Percentiles rank a stretch among this genome's conserved stretches.
phyloP scores from a whole-genome alignment of 2,888 invertebrate genomes.

The Rapana venosa region DNA sequence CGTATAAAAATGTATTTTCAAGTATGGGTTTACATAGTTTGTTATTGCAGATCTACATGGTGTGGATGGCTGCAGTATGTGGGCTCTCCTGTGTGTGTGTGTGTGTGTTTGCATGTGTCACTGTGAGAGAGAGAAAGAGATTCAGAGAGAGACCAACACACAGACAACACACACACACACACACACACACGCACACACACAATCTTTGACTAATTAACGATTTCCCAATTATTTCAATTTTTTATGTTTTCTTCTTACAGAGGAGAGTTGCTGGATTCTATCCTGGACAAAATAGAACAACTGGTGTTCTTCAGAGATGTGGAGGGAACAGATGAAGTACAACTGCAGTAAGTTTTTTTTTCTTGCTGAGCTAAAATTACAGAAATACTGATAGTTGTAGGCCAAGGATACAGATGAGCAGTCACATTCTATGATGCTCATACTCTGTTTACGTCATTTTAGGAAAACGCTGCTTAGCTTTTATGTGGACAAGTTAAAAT shows the following conservation, averaged over 20 bases:
- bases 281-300: conserved; percentile 71
- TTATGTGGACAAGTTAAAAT: too few relatives aligned
- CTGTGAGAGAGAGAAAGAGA: not conserved
- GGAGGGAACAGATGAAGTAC: conserved; percentile 55
- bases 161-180: too few relatives aligned
- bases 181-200: not conserved
- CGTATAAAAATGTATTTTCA: not conserved
- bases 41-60: too few relatives aligned
- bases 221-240: too few relatives aligned
- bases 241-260: conserved; percentile 57
- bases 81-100: not conserved
- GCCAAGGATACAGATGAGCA: not conserved
- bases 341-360: conserved; percentile 47
- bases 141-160: not conserved
- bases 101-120: not conserved
- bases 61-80: not conserved
- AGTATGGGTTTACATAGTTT: not conserved
- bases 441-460: too few relatives aligned
- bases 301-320: conserved; percentile 73
- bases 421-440: not conserved
- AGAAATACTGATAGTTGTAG: not conserved
- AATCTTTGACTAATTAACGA: not conserved
- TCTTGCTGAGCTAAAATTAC: not conserved
- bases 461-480: too few relatives aligned
- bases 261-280: conserved; percentile 71